Evolutionary conservation across 2,888 invertebrate species (phyloP).

Genomic region (Phaonia tiefii): DNA sequence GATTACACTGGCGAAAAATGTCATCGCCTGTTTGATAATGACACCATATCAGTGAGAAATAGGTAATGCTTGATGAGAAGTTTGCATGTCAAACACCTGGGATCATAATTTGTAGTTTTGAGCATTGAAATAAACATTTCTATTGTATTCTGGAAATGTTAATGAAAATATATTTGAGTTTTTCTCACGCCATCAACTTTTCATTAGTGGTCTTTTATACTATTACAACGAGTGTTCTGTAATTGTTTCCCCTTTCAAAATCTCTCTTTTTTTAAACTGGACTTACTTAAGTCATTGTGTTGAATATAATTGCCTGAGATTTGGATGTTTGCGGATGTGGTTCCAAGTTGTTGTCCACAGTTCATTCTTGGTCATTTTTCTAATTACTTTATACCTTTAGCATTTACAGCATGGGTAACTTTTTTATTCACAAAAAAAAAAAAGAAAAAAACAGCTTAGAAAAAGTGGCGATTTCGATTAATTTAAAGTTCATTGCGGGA

Average conservation of each 20-base stretch:
- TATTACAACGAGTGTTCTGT: neutral
- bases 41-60: too few species aligned
- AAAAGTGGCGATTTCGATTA: conserved; percentile 3
- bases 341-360: too few species aligned
- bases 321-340: neutral
- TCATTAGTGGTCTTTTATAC: neutral
- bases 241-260: neutral
- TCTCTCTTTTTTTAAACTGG: neutral
- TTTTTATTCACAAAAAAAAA: too few species aligned
- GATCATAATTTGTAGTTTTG: too few species aligned
- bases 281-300: neutral
- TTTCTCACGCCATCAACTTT: neutral
- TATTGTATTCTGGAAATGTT: too few species aligned
- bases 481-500: conserved; percentile 24
- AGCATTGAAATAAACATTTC: too few species aligned
- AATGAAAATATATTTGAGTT: neutral
- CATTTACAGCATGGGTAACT: too few species aligned
- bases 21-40: neutral
- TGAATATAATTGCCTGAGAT: neutral
- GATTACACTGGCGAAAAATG: neutral
- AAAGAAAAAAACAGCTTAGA: too few species aligned
- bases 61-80: neutral
- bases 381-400: conserved; percentile 5
- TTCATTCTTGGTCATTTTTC: conserved; percentile 6
- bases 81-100: neutral